A percentile compares a stretch with the other conserved stretches of the same genome.
Evolutionary conservation across 2,888 invertebrate species (phyloP).

Genomic region (Hirtodrosophila cameraria): DNA sequence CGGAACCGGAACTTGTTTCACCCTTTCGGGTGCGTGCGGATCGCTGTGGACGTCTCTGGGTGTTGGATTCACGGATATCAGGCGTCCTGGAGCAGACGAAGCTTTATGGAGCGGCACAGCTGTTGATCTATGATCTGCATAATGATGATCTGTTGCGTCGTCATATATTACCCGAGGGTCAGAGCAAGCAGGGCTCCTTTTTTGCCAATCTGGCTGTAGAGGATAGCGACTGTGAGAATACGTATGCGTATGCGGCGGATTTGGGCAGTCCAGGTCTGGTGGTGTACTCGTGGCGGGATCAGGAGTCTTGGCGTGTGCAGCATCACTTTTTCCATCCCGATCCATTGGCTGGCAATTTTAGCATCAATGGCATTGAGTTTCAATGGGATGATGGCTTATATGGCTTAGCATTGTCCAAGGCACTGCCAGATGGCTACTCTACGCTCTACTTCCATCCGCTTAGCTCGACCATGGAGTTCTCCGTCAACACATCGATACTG

Average conservation of each 20-base stretch:
- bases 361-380: conserved; percentile 88
- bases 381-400: conserved; percentile 92
- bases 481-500: conserved; percentile 89
- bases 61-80: conserved; percentile 89
- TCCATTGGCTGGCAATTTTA: conserved; percentile 89
- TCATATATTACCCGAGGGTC: conserved; percentile 87
- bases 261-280: conserved; percentile 88
- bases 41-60: conserved; percentile 91
- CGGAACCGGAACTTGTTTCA: conserved; percentile 88
- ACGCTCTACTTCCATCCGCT: conserved; percentile 92
- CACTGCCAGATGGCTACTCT: conserved; percentile 87
- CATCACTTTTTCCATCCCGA: conserved; percentile 90
- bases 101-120: conserved; percentile 86
- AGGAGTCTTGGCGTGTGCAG: conserved; percentile 90
- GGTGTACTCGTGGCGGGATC: conserved; percentile 90
- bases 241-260: conserved; percentile 90
- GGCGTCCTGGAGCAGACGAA: conserved; percentile 86
- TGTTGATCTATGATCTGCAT: conserved; percentile 90
- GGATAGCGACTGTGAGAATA: conserved; percentile 89
- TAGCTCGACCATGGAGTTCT: conserved; percentile 90
- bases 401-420: conserved; percentile 89
- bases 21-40: conserved; percentile 90
- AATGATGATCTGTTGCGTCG: conserved; percentile 89
- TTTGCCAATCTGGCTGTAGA: conserved; percentile 92
- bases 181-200: conserved; percentile 88